Conservation (phyloP, 2,888 invertebrate species). For the Lucinisca nassula region DNA sequence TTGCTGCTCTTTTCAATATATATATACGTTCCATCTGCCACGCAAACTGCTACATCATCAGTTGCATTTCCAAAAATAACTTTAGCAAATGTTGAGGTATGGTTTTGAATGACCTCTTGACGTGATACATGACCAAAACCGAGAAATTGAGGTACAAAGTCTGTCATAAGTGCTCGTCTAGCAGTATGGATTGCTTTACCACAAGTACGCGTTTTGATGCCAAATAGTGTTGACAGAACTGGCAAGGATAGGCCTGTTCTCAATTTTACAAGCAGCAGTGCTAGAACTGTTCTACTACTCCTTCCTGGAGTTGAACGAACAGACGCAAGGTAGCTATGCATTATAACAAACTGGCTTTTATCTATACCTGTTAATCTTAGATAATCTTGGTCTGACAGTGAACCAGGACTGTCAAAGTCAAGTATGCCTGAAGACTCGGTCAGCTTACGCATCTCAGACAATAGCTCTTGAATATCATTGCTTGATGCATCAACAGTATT, state of each 20-base stretch:
- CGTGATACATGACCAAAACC: conserved; percentile 40
- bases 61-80: conserved; percentile 32
- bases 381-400: conserved; percentile 23
- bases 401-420: conserved; percentile 23
- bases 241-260: conserved; percentile 48
- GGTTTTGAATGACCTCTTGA: conserved; percentile 47
- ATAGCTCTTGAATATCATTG: background rate
- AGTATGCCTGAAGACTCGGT: background rate
- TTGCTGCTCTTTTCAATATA: conserved; percentile 57
- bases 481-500: background rate
- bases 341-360: conserved; percentile 38
- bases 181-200: conserved; percentile 47
- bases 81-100: conserved; percentile 55
- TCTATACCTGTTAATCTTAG: conserved; percentile 29
- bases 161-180: conserved; percentile 33
- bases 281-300: conserved; percentile 36
- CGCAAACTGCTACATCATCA: conserved; percentile 30
- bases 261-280: conserved; percentile 52
- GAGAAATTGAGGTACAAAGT: conserved; percentile 45
- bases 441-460: background rate
- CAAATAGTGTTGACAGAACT: conserved; percentile 54
- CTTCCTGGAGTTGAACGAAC: conserved; percentile 44
- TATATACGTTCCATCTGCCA: conserved; percentile 64
- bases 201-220: conserved; percentile 41
- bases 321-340: conserved; percentile 18